Percentiles rank a stretch among this genome's conserved stretches.
phyloP scores from a whole-genome alignment of 2,113 vertebrate species.

The Mobula birostris region DNA sequence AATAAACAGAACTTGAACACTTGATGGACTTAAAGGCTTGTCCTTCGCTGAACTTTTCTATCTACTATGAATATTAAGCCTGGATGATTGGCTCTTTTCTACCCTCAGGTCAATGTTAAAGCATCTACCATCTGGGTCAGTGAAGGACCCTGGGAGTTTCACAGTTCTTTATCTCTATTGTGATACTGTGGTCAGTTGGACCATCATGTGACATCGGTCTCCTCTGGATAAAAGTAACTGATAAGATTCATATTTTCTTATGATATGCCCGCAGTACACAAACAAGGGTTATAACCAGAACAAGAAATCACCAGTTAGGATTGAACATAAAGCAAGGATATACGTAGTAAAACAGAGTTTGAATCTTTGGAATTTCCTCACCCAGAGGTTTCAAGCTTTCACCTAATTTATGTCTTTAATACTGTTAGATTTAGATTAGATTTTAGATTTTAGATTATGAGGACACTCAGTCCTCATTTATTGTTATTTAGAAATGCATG shows the following conservation, averaged over 20 bases:
- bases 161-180: too few species aligned
- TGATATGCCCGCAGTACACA: not conserved
- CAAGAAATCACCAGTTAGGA: not conserved
- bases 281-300: not conserved
- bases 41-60: too few species aligned
- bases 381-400: not conserved
- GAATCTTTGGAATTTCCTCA: not conserved
- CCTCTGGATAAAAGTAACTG: not conserved
- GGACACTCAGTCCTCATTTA: too few species aligned
- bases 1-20: too few species aligned
- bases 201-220: not conserved
- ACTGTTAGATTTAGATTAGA: not conserved
- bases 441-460: too few species aligned
- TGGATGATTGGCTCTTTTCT: too few species aligned
- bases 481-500: too few species aligned
- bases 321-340: not conserved
- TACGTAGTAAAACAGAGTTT: not conserved
- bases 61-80: too few species aligned
- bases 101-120: too few species aligned
- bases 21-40: too few species aligned
- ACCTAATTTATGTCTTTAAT: not conserved
- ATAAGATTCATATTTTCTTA: not conserved
- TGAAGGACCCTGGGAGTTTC: too few species aligned
- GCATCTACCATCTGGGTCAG: too few species aligned
- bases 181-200: not conserved